Evolutionary conservation across 2,888 invertebrate genomes (phyloP).

Genomic region (Callinectes sapidus): DNA sequence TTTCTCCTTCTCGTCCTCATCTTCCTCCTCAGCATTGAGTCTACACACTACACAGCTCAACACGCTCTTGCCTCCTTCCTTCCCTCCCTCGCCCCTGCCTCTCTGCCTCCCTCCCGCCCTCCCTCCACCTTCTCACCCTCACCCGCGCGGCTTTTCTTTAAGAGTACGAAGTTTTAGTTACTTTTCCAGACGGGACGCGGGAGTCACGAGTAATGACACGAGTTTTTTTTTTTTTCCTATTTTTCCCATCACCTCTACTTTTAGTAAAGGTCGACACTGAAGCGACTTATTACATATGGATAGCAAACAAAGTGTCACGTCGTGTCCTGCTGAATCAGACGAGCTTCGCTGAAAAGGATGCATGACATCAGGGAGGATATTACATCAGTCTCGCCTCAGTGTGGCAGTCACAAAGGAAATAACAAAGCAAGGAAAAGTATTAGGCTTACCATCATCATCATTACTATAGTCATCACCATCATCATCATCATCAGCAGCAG

Average conservation of each 20-base stretch:
- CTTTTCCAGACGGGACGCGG: neutral
- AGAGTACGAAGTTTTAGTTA: constrained; percentile 4
- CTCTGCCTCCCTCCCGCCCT: neutral
- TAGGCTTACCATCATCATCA: neutral
- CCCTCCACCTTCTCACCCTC: neutral
- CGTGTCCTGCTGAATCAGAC: neutral
- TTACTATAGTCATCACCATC: neutral
- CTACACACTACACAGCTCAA: neutral
- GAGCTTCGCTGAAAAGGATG: neutral
- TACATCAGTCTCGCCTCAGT: no score
- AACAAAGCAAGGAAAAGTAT: neutral
- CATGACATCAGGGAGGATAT: no score
- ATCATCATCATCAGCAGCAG: no score
- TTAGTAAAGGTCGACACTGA: neutral
- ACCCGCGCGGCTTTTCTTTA: neutral
- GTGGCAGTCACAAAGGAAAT: neutral
- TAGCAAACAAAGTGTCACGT: neutral
- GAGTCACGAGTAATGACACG: neutral
- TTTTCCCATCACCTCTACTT: neutral
- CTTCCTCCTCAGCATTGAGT: neutral
- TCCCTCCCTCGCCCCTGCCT: neutral
- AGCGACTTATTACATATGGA: neutral
- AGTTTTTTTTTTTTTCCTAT: neutral
- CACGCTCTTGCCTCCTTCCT: neutral
- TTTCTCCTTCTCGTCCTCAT: neutral